A percentile compares a stretch with the other conserved stretches of the same genome.
Evolutionary conservation across 2,113 vertebrate genomes (phyloP).

Genomic region (Capreolus pygargus): DNA sequence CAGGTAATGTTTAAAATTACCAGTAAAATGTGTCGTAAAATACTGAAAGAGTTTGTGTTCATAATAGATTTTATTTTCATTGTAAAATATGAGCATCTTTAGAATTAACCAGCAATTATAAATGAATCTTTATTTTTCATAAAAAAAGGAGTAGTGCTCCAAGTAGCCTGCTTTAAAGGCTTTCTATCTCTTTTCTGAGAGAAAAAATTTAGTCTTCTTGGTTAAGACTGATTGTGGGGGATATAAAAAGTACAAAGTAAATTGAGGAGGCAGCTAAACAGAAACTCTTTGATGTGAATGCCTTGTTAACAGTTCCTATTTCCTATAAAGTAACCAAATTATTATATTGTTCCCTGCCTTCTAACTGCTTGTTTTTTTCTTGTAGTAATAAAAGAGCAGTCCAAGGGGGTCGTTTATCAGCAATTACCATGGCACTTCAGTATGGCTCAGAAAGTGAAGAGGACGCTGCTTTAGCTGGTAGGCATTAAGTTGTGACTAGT

Average conservation of each 20-base stretch:
- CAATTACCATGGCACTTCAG: slow-evolving; percentile 97
- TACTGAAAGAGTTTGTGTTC: slow-evolving; percentile 11
- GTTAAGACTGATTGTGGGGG: not conserved
- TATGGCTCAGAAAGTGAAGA: slow-evolving; percentile 99
- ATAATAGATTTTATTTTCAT: slow-evolving; percentile 15
- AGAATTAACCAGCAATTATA: not conserved
- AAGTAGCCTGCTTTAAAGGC: not conserved
- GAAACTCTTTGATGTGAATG: not conserved
- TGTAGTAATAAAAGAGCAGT: slow-evolving; percentile 93
- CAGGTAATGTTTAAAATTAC: slow-evolving; percentile 12
- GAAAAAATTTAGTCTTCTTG: not conserved
- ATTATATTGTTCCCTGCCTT: not conserved
- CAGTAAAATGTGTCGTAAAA: not conserved
- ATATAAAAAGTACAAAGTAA: slow-evolving; percentile 3
- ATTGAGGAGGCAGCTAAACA: not conserved
- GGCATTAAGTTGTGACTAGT: slow-evolving; percentile 26
- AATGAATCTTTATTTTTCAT: slow-evolving; percentile 27
- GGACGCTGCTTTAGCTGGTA: slow-evolving; percentile 95
- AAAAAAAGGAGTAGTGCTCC: not conserved
- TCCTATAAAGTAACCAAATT: slow-evolving; percentile 1
- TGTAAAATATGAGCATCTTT: slow-evolving; percentile 20
- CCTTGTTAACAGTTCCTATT: slow-evolving; percentile 27
- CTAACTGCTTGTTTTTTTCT: slow-evolving; percentile 64
- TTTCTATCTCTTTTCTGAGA: slow-evolving; percentile 1
- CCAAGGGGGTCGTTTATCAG: slow-evolving; percentile 95